Evolutionary conservation across 2,113 vertebrate genomes (phyloP), one percentile per base, ranked within the genome.

Genomic region (Xerus inauris): DNA sequence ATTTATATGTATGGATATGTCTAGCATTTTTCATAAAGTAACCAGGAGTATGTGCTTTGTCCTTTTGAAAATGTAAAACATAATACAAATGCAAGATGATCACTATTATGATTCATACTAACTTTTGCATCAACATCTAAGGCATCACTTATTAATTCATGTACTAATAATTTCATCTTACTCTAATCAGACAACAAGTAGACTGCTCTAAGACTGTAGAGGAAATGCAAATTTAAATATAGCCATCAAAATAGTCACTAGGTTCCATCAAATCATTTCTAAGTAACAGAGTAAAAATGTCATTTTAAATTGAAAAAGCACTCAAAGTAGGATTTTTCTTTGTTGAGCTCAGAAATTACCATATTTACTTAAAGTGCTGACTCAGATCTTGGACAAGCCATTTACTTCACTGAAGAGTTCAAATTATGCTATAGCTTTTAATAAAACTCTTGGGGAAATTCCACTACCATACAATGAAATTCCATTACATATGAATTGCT

Each of bases 371-470:
- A 89, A 97, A 98, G 82, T 97, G 97, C 95, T 97, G 96, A 97
- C 87, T 97, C 94, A 96, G 94, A 72, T 16, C 6, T 94, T 97
- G 94, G 93, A 81, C 24, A 89, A 47, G 49, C 40, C 59, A 51
- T 90, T 96, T 73, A 86, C 30, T 93, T 96, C 79, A 24, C 69
- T 91, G 45, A 97, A 38, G n/a, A 94, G 88, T 97, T 97, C 95
- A 97, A 96, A 96, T 57, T 83, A 67, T 75, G 86, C 95, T 96
- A 95, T 93, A 97, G 87, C 87, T 96, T 97, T 96, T 97, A 96
- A 97, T 96, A 95, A 97, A 94, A 93, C 96, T 95, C 89, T 96
- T n/a, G 76, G 88, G 89, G 87, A 97, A 97, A 96, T 95, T 97
- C 94, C 93, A 95, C 65, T 85, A 89, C 94, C 81, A 94, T 94